Conservation (phyloP, 2,888 invertebrate genomes). For the Ormyrus pomaceus region DNA sequence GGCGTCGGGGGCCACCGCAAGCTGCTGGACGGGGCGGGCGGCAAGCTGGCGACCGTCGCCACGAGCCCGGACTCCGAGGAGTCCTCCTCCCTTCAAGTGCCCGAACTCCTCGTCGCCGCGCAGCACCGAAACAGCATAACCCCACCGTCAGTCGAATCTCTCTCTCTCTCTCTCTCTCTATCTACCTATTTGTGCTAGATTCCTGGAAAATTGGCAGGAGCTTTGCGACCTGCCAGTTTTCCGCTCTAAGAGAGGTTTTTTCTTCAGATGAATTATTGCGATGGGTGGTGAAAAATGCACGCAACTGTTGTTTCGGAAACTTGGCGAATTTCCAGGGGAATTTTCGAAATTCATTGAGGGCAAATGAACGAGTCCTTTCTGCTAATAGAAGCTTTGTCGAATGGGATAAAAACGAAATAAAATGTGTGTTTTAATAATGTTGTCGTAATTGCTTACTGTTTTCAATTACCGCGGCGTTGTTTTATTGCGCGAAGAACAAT, state of each 20-base stretch:
- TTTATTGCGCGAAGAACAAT: background rate
- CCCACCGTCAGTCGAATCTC: constrained; percentile 76
- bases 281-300: background rate
- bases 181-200: background rate
- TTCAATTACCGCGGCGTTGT: background rate
- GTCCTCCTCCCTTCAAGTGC: constrained; percentile 71
- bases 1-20: constrained; percentile 51
- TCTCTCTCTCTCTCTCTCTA: constrained; percentile 22
- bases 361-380: too few species aligned
- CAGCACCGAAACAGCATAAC: constrained; percentile 78
- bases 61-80: constrained; percentile 78
- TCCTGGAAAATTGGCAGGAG: too few species aligned
- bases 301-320: constrained; percentile 9
- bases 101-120: constrained; percentile 67
- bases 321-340: background rate
- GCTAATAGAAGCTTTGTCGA: too few species aligned
- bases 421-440: background rate
- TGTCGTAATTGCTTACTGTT: background rate
- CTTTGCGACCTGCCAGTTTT: too few species aligned
- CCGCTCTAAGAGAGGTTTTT: too few species aligned
- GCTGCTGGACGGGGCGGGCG: constrained; percentile 49
- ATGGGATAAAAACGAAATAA: background rate
- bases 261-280: background rate
- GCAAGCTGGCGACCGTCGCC: constrained; percentile 51
- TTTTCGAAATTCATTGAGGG: too few species aligned